Evolutionary conservation across 2,113 vertebrate genomes (phyloP).

Genomic region (Bostrychus sinensis): DNA sequence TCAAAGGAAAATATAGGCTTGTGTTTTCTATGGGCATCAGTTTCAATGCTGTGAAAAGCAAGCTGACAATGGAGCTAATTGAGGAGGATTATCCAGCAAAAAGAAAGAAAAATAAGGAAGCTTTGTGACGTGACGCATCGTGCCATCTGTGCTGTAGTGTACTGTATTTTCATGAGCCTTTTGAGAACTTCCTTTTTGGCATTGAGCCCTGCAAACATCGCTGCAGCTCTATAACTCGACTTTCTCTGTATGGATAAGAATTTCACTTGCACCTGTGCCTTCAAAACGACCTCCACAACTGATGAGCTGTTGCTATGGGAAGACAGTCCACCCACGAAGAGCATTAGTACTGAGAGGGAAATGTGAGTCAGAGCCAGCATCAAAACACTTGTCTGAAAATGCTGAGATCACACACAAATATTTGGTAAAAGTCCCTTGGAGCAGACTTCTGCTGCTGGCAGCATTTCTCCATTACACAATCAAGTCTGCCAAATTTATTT

Average conservation of each 20-base stretch:
- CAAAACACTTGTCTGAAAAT: slow-evolving; percentile 59
- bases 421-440: slow-evolving; percentile 51
- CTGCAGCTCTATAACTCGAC: slow-evolving; percentile 20
- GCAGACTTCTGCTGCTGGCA: slow-evolving; percentile 37
- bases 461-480: slow-evolving; percentile 54
- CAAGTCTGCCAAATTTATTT: slow-evolving; percentile 23
- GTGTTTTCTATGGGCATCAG: slow-evolving; percentile 46
- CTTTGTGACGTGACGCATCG: slow-evolving; percentile 66
- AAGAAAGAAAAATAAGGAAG: slow-evolving; percentile 57
- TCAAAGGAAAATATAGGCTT: slow-evolving; percentile 52
- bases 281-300: slow-evolving; percentile 3
- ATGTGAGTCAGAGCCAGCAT: slow-evolving; percentile 54
- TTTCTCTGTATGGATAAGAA: slow-evolving; percentile 44
- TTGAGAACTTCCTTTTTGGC: slow-evolving; percentile 66
- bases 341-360: slow-evolving; percentile 45
- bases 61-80: slow-evolving; percentile 69
- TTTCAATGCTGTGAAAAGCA: slow-evolving; percentile 57
- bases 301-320: slow-evolving; percentile 41
- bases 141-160: slow-evolving; percentile 58
- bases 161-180: slow-evolving; percentile 51
- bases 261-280: slow-evolving; percentile 63
- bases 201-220: slow-evolving; percentile 54
- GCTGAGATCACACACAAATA: slow-evolving; percentile 37
- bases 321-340: slow-evolving; percentile 48
- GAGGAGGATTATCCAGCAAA: slow-evolving; percentile 65